Evolutionary conservation across 2,113 vertebrate genomes (phyloP), one percentile per base, ranked within the genome.

Genomic region (Dermatemys mawii): DNA sequence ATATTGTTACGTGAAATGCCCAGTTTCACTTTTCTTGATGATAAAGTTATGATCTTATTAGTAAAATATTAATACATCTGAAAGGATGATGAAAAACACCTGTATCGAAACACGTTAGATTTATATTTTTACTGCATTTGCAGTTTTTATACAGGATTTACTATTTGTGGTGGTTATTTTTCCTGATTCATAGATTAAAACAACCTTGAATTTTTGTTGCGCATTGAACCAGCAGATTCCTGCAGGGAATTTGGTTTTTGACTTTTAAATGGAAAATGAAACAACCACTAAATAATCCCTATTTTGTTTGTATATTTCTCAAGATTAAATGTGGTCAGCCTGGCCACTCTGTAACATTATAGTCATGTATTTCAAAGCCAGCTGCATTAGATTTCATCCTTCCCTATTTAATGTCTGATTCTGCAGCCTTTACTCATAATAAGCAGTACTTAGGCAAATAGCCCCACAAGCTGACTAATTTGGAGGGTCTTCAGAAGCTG

Each of bases 1-100:
- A 53, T 53, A 57, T 81, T 54, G 11, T 94, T 84, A 87, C 14
- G 90, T 79, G 51, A 87, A n/a, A n/a, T n/a, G n/a, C n/a, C n/a
- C 91, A 90, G 49, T 91, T 95, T 92, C 93, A 29, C 75, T 92
- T 83, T 79, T 32, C n/a, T 94, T 93, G 84, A 87, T 1, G 10
- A 24, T 79, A 92, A 78, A 87, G 38, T 11, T 49, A 78, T 32
- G 17, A 6, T 5, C 22, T 93, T 78, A 53, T 91, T 50, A 89
- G 88, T 92, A 88, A 79, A 89, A 88, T 94, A 89, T 76, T 91
- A 75, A 35, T 32, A 78, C 81, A 89, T 89, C 90, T 81, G 81
- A 55, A 87, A 49, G 80, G 46, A 0, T 0, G 79, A 84, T 79
- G 79, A 38, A 44, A 21, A 41, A 13, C 44, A 87, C 78, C 3